Evolutionary conservation across 1,140 invertebrate genomes (phyloP), one percentile per base, ranked within the genome.

Genomic region (Pantala flavescens): DNA sequence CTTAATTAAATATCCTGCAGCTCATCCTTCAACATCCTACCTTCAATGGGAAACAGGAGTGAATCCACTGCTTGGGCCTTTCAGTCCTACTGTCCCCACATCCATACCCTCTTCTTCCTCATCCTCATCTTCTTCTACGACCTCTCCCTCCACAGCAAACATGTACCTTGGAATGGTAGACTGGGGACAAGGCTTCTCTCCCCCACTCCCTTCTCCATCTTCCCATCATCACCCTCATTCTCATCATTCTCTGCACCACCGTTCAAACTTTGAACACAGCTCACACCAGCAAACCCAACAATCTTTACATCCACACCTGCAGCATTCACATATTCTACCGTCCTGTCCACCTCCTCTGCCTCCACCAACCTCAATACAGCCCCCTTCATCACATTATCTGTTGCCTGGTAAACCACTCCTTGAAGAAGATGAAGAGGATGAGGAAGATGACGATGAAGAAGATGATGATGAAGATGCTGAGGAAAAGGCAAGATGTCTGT

Each of bases 41-140:
- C 23, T 74, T 24, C 36, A 21, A 2, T 75, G 19, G 23, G 23
- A 75, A 76, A 23, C 70, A 77, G 76, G 76, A 11, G 71, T 36
- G 19, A 77, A 49, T 19, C 49, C 55, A n/a, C 71, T 75, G 36
- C 49, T 76, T 21, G 76, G 74, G 1, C 43, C 76, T 21, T 77
- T 77, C 70, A 75, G 74, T 71, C 76, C 76, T 7, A 73, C 72
- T 43, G n/a, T 63, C 14, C 49, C 49, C 49, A 63, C 49, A 3
- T 63, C 49, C 2, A 14, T 63, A 21, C 49, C 49, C 14, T 63
- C 49, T 21, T 63, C 49, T 63, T 63, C 49, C 49, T 63, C 49
- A 3, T 63, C 49, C 14, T 63, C 49, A 16, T 63, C 49, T 21
- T 23, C 71, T 16, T 23, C 23, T 16, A 23, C 71, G 5, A 71